Evolutionary conservation across 2,797 vertebrate genomes (phyloP), one percentile per base, ranked within the genome.

Genomic region (Vireo griseus): DNA sequence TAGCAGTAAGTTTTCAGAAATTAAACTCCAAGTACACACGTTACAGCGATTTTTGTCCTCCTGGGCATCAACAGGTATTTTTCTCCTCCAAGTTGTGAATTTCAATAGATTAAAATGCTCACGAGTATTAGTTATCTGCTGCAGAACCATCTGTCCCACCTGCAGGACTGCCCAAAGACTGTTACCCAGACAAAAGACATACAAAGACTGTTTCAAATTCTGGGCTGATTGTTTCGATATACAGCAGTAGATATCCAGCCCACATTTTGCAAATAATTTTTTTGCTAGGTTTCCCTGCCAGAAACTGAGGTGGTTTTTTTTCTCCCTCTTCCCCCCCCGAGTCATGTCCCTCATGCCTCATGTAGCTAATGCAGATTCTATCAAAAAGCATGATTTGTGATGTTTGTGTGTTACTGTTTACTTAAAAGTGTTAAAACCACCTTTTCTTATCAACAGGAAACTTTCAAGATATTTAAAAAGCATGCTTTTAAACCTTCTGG

Each of bases 371-470:
- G 79, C 62, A 96, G 97, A 97, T 97, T 88, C 55, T 96, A 97
- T 97, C 97, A 96, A 94, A 96, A 96, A 89, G 88, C 66, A 65
- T 91, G 92, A 97, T 97, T 97, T 97, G 94, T 97, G 97, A 96
- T 97, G 95, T 96, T 94, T 96, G 95, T 82, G 72, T 95, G 88
- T 92, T 95, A 86, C 93, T 86, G 92, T 95, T 97, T 96, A 96
- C 95, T 97, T 98, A 92, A 97, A 97, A 97, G 97, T 96, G 95
- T 59, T 95, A 97, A 96, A 94, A 50, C 91, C 96, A 97, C 92
- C 88, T 97, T 97, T 97, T 96, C 97, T 98, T 98, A 98, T 97
- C 97, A 97, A 98, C 96, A 95, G 91, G 91, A 97, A 98, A 97
- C 96, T 97, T 98, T 97, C 94, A 97, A 95, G 96, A 68, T 96